Conservation (phyloP, 1,140 invertebrate species). For the Aphidius gifuensis region DNA sequence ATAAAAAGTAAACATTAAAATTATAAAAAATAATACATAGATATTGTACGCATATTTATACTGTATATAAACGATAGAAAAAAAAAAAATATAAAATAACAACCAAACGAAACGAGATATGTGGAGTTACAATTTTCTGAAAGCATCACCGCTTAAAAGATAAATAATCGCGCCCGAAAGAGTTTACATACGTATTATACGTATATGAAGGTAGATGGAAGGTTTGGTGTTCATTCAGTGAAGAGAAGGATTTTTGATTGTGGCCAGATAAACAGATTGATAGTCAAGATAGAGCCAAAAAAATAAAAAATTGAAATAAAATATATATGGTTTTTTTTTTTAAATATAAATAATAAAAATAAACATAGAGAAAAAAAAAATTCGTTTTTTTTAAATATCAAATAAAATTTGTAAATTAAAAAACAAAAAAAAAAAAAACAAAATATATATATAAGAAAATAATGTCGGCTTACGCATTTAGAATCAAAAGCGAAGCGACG, state of each 20-base stretch:
- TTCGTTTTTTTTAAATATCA: too few species aligned
- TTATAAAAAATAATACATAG: too few species aligned
- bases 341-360: too few species aligned
- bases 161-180: not conserved
- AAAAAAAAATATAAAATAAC: too few species aligned
- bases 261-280: slow-evolving; percentile 21
- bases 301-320: slow-evolving; percentile 3
- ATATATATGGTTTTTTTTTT: too few species aligned
- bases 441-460: not conserved
- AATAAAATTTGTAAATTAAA: not conserved
- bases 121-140: not conserved
- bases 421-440: slow-evolving; percentile 12
- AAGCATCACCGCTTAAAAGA: not conserved
- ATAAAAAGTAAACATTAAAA: too few species aligned
- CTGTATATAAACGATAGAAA: too few species aligned
- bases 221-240: not conserved
- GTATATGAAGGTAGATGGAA: not conserved
- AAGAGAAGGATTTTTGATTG: slow-evolving; percentile 10
- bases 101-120: not conserved
- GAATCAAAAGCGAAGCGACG: slow-evolving; percentile 27
- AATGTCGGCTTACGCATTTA: slow-evolving; percentile 13
- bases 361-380: too few species aligned
- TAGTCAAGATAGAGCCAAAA: slow-evolving; percentile 17
- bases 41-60: too few species aligned
- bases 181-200: not conserved